Evolutionary conservation across 2,113 vertebrate species (phyloP).

Genomic region (Thunnus thynnus): DNA sequence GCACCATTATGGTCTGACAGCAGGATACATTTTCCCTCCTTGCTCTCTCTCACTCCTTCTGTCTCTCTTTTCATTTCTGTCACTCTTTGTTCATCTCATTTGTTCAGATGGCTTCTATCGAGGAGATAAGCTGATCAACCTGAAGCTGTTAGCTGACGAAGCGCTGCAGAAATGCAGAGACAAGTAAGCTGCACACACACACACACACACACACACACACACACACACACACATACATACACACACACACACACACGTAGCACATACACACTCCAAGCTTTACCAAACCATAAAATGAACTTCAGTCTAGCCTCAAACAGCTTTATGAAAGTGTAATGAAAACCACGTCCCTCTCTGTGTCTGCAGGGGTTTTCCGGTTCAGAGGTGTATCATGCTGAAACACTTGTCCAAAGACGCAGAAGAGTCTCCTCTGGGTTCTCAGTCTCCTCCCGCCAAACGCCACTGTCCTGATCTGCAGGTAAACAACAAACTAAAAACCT

Average conservation of each 20-base stretch:
- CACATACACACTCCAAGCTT: background rate
- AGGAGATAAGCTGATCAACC: constrained; percentile 95
- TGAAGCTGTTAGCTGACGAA: constrained; percentile 95
- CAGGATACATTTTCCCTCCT: too few relatives aligned
- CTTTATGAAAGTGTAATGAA: too few relatives aligned
- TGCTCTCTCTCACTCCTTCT: too few relatives aligned
- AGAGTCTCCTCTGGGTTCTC: constrained; percentile 73
- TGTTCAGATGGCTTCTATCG: constrained; percentile 95
- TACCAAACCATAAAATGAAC: background rate
- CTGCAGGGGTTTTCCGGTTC: constrained; percentile 86
- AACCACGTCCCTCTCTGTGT: background rate
- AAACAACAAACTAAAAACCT: background rate
- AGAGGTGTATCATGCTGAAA: constrained; percentile 92
- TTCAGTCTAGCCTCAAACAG: too few relatives aligned
- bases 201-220: constrained; percentile 14
- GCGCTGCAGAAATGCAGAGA: constrained; percentile 92
- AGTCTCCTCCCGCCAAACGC: constrained; percentile 92
- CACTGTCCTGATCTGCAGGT: constrained; percentile 93
- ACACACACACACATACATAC: constrained; percentile 25
- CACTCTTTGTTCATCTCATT: background rate
- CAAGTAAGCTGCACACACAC: constrained; percentile 85
- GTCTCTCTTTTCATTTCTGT: background rate
- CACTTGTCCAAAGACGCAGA: constrained; percentile 90
- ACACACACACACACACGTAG: constrained; percentile 3
- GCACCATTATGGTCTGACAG: too few relatives aligned